Percentiles rank a stretch among this genome's conserved stretches.
Evolutionary conservation across 2,113 vertebrate species (phyloP).

Genomic region (Pseudolaguvia tuberculata): DNA sequence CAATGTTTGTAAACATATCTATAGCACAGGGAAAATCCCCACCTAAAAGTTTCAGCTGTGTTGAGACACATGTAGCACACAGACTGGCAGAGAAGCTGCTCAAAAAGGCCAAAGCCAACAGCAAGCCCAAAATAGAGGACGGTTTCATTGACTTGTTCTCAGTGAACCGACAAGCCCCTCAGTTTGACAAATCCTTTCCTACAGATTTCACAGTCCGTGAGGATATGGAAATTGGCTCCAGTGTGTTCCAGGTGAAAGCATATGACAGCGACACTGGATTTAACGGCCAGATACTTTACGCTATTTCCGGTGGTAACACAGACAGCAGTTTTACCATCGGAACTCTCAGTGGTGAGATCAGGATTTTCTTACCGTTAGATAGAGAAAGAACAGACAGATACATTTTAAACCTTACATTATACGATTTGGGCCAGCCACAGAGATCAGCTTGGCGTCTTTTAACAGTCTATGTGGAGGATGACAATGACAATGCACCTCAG

Average conservation of each 20-base stretch:
- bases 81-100: conserved; percentile 92
- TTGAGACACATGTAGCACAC: conserved; percentile 90
- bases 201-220: conserved; percentile 83
- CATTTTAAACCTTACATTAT: conserved; percentile 89
- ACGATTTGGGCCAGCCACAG: conserved; percentile 89
- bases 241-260: conserved; percentile 83
- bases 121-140: conserved; percentile 82
- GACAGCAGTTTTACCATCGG: conserved; percentile 89
- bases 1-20: conserved; percentile 93
- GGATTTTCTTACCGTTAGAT: conserved; percentile 86
- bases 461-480: conserved; percentile 82
- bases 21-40: conserved; percentile 80
- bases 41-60: conserved; percentile 83
- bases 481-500: conserved; percentile 86
- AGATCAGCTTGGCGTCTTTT: conserved; percentile 84
- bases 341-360: conserved; percentile 81
- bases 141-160: conserved; percentile 94
- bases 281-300: conserved; percentile 87
- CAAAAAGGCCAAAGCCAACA: conserved; percentile 86
- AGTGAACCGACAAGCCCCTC: conserved; percentile 85
- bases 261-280: conserved; percentile 91
- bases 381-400: conserved; percentile 86
- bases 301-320: conserved; percentile 85
- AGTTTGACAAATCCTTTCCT: conserved; percentile 90
- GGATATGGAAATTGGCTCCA: conserved; percentile 78